Conservation (phyloP, 1,140 invertebrate genomes). For the Calephelis nemesis region DNA sequence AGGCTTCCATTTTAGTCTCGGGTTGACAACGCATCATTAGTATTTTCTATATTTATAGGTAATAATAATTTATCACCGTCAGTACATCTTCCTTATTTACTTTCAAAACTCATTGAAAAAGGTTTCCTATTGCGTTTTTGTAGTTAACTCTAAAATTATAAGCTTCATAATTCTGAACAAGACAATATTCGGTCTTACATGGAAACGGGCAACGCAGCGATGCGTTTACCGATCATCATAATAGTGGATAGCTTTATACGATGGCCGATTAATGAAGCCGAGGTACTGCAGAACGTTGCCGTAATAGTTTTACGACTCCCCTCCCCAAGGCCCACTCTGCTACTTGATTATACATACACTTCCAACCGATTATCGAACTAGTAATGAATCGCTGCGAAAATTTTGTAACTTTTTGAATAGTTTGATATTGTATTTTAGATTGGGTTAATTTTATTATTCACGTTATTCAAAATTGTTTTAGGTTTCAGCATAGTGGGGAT, state of each 20-base stretch:
- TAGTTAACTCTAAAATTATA: neutral
- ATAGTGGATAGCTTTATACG: constrained; percentile 71
- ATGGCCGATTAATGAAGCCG: constrained; percentile 75
- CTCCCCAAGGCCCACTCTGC: constrained; percentile 30
- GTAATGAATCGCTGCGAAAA: constrained; percentile 67
- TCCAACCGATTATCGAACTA: constrained; percentile 73
- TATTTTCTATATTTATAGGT: too few relatives aligned
- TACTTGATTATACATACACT: constrained; percentile 76
- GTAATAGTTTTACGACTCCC: constrained; percentile 76
- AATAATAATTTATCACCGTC: too few relatives aligned
- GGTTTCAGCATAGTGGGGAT: too few relatives aligned
- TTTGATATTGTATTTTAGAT: constrained; percentile 7
- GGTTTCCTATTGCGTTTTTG: neutral
- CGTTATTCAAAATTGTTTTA: neutral
- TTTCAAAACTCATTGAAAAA: neutral
- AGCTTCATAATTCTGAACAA: constrained; percentile 3
- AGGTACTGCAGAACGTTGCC: constrained; percentile 62
- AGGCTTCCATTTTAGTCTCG: too few relatives aligned
- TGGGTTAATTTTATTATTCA: neutral
- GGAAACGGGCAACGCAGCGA: constrained; percentile 16
- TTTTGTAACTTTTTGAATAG: constrained; percentile 49
- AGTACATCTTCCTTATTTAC: too few relatives aligned
- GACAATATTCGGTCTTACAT: constrained; percentile 14
- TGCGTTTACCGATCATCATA: constrained; percentile 45
- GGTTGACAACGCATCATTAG: too few relatives aligned